Evolutionary conservation across 2,888 invertebrate genomes (phyloP).

Genomic region (Mechanitis mazaeus): DNA sequence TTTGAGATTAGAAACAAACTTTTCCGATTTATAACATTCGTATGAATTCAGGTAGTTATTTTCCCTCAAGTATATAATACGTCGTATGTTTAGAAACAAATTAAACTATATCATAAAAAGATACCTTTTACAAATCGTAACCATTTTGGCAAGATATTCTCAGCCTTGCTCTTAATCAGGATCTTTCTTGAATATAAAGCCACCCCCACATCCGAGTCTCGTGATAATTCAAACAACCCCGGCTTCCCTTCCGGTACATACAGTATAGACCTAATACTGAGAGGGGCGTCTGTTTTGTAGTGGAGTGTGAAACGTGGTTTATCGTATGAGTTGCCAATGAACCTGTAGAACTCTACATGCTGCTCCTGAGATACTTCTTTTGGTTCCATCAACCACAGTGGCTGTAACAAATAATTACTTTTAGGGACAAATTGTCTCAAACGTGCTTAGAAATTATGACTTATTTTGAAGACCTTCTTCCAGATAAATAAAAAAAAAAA

Average conservation of each 20-base stretch:
- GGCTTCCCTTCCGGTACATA: slow-evolving; percentile 97
- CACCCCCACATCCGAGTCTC: slow-evolving; percentile 90
- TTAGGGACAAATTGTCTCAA: background rate
- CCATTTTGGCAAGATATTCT: slow-evolving; percentile 95
- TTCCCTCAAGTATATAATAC: no score
- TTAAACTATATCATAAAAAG: slow-evolving; percentile 31
- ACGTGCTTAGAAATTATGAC: background rate
- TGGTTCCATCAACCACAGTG: slow-evolving; percentile 94
- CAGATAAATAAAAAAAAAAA: background rate
- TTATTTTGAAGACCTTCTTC: background rate
- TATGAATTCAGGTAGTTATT: no score
- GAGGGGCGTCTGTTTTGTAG: slow-evolving; percentile 94
- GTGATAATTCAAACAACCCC: slow-evolving; percentile 91
- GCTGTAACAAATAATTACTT: slow-evolving; percentile 66
- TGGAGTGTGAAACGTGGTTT: slow-evolving; percentile 92
- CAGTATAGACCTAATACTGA: slow-evolving; percentile 92
- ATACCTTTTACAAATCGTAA: slow-evolving; percentile 92
- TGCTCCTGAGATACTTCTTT: slow-evolving; percentile 90
- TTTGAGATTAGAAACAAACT: no score
- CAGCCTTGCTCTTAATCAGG: slow-evolving; percentile 93
- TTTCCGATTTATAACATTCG: no score
- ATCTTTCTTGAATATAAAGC: slow-evolving; percentile 95
- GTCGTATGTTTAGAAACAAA: no score
- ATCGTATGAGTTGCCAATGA: slow-evolving; percentile 90
- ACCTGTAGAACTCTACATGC: slow-evolving; percentile 95